phyloP scores from a whole-genome alignment of 2,113 vertebrate species.

The Physeter macrocephalus region DNA sequence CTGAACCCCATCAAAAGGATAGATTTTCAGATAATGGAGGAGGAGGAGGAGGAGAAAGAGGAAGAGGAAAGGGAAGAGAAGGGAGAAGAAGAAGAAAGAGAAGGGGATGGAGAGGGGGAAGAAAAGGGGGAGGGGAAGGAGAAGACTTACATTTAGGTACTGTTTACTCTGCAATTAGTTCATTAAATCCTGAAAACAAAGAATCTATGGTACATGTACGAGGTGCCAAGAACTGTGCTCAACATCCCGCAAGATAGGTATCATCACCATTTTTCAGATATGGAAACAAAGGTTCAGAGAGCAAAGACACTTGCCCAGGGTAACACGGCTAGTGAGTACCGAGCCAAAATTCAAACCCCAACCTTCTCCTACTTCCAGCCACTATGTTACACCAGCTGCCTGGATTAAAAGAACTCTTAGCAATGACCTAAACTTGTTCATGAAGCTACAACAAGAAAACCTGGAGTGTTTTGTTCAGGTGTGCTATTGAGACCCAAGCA shows the following conservation, averaged over 20 bases:
- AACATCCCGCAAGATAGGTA: background rate
- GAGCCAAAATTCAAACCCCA: background rate
- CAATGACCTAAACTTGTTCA: background rate
- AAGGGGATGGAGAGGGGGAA: background rate
- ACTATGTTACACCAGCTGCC: background rate
- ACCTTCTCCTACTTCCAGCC: background rate
- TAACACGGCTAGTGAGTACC: too few species aligned
- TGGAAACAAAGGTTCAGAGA: background rate
- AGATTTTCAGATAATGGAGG: too few species aligned
- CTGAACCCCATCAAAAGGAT: too few species aligned
- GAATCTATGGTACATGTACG: background rate
- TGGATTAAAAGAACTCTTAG: background rate
- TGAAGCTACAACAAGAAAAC: background rate
- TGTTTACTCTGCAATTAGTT: background rate
- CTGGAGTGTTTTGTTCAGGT: too few species aligned
- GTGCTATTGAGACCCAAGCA: background rate
- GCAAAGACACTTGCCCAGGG: background rate
- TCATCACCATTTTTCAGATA: background rate
- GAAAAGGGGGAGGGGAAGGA: background rate
- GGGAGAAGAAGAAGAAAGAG: too few species aligned
- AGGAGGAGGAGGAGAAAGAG: too few species aligned
- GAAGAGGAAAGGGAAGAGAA: too few species aligned
- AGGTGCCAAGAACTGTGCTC: background rate
- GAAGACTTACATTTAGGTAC: background rate
- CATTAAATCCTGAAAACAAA: background rate